Base-by-base conservation (phyloP, 2,888 invertebrate species). In the Azorinus chamasolen region DNA sequence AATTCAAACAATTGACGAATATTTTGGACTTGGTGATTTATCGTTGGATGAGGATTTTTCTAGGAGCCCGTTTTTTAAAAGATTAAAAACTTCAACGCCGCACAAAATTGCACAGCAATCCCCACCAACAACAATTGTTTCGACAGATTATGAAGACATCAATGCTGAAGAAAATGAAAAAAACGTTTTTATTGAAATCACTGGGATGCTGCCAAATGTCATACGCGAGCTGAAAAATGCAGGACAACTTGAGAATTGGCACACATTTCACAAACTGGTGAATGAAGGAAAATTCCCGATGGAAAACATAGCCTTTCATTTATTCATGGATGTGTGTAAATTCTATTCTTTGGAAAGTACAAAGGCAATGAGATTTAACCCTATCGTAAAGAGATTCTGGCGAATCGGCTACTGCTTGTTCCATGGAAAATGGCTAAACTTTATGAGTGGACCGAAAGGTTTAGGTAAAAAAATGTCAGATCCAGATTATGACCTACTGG, bases 391-490 rank as follows among this genome's bases (percentile, higher is more conserved):
- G 55, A 2, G 24, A 1, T 62, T 70, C 24, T 70, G 62, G 70
- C n/a, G 70, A 18, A 70, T 70, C 8, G 70, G 70, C 2, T 70
- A 63, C 32, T 39, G 62, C 16, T 6, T 69, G 6, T 63, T 70
- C 25, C 57, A 50, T 32, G 66, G 66, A 3, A 57, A 66, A 57
- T 66, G 57, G 48, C 66, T 66, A 16, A 12, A 41, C 20, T 66
- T 70, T 22, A 70, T 70, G 62, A 57, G 62, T 53, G 62, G 62
- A 20, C 62, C 62, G 3, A 70, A 70, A 48, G n/a, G 62, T 18
- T 22, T 1, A 4, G 62, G 62, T 3, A 20, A 45, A 16, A 53
- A 39, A 18, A 18, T 61, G 14, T 4, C 3, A 18, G 32, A 32
- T 12, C 27, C 27, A 20, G 59, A 48, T n/a, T 5, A 24, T 14